Evolutionary conservation across 2,113 vertebrate genomes (phyloP).

Genomic region (Anolis carolinensis): DNA sequence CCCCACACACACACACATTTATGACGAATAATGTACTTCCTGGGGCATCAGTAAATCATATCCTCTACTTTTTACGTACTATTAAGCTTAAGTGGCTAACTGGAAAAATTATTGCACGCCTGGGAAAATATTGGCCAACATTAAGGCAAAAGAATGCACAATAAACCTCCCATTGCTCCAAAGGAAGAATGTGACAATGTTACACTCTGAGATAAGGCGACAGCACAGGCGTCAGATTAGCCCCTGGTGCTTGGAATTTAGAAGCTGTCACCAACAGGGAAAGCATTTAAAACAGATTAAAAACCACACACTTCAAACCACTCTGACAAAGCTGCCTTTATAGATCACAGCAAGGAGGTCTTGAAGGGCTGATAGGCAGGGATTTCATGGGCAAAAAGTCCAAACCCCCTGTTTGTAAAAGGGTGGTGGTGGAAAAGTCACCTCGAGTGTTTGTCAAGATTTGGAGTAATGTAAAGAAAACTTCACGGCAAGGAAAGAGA

Average conservation of each 20-base stretch:
- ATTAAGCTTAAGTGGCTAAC: not conserved
- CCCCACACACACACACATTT: too few species aligned
- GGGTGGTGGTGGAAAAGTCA: not conserved
- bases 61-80: not conserved
- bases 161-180: not conserved
- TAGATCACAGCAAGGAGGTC: constrained; percentile 25
- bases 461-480: not conserved
- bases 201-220: not conserved
- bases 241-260: constrained; percentile 4
- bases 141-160: not conserved
- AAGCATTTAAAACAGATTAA: constrained; percentile 52
- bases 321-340: constrained; percentile 2
- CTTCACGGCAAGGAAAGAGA: rapidly evolving
- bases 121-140: rapidly evolving
- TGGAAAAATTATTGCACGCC: not conserved
- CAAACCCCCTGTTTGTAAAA: not conserved
- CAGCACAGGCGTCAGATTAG: constrained; percentile 22
- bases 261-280: constrained; percentile 3
- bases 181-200: constrained; percentile 14
- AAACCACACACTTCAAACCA: constrained; percentile 21
- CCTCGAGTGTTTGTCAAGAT: not conserved
- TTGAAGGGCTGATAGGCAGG: constrained; percentile 15
- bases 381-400: not conserved
- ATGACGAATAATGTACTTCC: too few species aligned
- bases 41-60: not conserved